phyloP scores from a whole-genome alignment of 2,797 vertebrate genomes.

The Todus mexicanus region DNA sequence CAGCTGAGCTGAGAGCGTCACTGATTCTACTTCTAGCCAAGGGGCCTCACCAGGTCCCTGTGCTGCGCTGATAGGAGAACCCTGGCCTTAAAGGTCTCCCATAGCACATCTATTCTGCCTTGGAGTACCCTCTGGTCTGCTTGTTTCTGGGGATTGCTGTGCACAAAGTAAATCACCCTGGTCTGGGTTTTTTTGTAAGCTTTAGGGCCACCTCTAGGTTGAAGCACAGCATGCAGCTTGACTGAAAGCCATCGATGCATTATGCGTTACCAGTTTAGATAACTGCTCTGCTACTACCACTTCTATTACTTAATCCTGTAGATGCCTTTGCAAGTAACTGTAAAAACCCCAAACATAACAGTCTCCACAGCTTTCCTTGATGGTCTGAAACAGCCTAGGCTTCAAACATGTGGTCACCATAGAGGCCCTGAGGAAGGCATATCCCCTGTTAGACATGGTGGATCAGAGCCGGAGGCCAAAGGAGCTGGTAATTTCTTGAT shows the following conservation, averaged over 20 bases:
- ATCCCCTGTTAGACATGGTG: slow-evolving; percentile 91
- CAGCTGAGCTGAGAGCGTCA: neutral
- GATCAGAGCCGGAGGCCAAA: slow-evolving; percentile 90
- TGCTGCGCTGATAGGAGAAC: fast-evolving
- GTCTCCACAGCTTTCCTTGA: slow-evolving; percentile 58
- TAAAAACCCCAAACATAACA: neutral
- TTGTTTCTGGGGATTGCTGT: neutral
- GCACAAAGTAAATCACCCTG: neutral
- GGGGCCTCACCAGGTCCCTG: neutral
- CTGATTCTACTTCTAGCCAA: neutral
- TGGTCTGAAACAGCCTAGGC: slow-evolving; percentile 79
- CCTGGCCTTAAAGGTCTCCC: neutral
- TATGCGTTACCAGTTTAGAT: neutral
- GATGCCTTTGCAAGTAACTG: neutral
- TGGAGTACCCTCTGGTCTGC: neutral
- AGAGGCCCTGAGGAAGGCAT: slow-evolving; percentile 85
- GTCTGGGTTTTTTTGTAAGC: neutral
- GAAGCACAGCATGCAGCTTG: neutral
- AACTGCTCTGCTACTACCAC: neutral
- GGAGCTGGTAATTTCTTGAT: slow-evolving; percentile 70
- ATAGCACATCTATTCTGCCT: neutral
- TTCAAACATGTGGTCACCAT: slow-evolving; percentile 88
- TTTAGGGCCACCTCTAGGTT: neutral
- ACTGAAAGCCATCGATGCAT: neutral
- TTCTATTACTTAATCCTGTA: neutral